phyloP scores from a whole-genome alignment of 1,140 invertebrate genomes.

The Glomeris maerens region DNA sequence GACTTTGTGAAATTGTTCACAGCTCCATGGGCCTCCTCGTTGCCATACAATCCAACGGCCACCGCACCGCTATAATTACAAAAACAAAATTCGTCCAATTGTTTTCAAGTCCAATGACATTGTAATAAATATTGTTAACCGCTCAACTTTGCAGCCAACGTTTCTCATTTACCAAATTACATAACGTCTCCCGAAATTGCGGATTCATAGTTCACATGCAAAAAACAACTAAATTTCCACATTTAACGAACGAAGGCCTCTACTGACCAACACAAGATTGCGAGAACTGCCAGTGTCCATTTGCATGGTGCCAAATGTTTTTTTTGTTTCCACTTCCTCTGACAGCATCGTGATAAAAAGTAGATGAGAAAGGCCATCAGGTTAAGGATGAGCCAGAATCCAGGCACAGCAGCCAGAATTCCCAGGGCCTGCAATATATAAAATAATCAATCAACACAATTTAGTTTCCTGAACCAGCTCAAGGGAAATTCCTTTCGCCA shows the following conservation, averaged over 20 bases:
- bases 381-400: constrained; percentile 75
- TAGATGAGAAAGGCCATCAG: constrained; percentile 74
- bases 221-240: constrained; percentile 15
- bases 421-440: constrained; percentile 59
- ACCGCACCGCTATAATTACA: constrained; percentile 32
- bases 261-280: constrained; percentile 56
- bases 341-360: constrained; percentile 82
- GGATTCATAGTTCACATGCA: constrained; percentile 6
- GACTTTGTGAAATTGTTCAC: constrained; percentile 61
- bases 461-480: too few species aligned
- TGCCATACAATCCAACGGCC: constrained; percentile 71
- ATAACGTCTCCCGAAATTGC: constrained; percentile 8
- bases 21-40: constrained; percentile 83
- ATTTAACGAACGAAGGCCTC: constrained; percentile 1
- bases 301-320: constrained; percentile 71
- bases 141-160: too few species aligned
- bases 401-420: constrained; percentile 76
- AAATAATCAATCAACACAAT: too few species aligned
- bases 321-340: constrained; percentile 67
- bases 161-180: too few species aligned
- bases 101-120: too few species aligned
- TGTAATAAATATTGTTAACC: too few species aligned
- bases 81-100: constrained; percentile 9
- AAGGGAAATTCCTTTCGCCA: too few species aligned
- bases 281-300: constrained; percentile 63